Percentiles rank a stretch among this genome's conserved stretches.
phyloP scores from a whole-genome alignment of 2,888 invertebrate genomes.

The Eutolmus rufibarbis region DNA sequence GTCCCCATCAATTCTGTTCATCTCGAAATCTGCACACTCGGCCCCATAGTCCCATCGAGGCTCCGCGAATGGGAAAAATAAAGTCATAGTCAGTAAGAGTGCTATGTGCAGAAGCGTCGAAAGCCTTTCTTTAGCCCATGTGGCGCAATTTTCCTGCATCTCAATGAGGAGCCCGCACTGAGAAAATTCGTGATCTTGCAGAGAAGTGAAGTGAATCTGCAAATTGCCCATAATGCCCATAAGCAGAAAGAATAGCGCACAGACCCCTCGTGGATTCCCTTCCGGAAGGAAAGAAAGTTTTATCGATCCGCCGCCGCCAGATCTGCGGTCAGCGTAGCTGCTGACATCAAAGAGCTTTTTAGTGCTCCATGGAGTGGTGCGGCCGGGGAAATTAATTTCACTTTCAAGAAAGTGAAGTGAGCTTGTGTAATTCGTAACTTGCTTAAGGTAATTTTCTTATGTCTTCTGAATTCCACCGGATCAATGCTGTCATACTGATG shows the following conservation, averaged over 20 bases:
- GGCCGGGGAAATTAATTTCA: constrained; percentile 14
- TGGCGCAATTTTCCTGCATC: not conserved
- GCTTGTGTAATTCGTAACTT: not conserved
- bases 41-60: not conserved
- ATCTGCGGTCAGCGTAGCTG: not conserved
- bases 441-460: constrained; percentile 1
- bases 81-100: not conserved
- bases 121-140: not conserved
- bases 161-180: not conserved
- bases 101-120: not conserved
- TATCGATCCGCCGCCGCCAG: not conserved
- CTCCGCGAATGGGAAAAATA: not conserved
- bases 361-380: not conserved
- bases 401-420: constrained; percentile 31
- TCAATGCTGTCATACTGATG: not conserved
- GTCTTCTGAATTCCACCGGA: not conserved
- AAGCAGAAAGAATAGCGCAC: not conserved
- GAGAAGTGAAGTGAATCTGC: constrained; percentile 8
- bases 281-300: constrained; percentile 25
- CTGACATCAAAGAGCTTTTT: not conserved
- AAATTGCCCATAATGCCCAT: constrained; percentile 1
- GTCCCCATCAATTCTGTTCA: not conserved
- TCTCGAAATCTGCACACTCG: not conserved
- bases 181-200: constrained; percentile 15
- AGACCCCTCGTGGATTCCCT: not conserved